Evolutionary conservation across 2,113 vertebrate species (phyloP).

Genomic region (Vidua macroura): DNA sequence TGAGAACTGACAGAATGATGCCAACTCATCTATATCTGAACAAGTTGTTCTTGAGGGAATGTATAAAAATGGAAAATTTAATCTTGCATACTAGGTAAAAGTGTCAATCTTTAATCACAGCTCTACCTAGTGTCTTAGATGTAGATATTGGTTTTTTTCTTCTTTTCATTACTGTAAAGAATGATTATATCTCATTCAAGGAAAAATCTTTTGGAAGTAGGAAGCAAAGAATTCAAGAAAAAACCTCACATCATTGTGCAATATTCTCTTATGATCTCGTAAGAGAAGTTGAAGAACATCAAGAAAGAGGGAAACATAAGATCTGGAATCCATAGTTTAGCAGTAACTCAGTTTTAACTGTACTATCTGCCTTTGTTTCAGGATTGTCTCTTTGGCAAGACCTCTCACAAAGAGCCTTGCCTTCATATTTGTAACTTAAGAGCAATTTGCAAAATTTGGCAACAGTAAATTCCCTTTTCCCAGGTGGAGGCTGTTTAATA

Average conservation of each 20-base stretch:
- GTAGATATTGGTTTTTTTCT: not conserved
- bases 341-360: not conserved
- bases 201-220: not conserved
- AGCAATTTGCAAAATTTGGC: not conserved
- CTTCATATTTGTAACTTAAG: not conserved
- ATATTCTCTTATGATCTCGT: not conserved
- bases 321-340: not conserved
- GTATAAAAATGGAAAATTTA: conserved; percentile 40
- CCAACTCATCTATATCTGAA: conserved; percentile 19
- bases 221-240: not conserved
- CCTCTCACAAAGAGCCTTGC: not conserved
- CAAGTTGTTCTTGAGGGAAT: conserved; percentile 17
- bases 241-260: not conserved
- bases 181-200: not conserved
- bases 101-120: conserved; percentile 34
- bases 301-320: not conserved
- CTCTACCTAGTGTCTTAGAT: conserved; percentile 22
- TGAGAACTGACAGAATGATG: conserved; percentile 31
- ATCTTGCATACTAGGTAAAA: conserved; percentile 21
- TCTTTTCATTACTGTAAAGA: not conserved
- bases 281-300: not conserved
- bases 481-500: not conserved
- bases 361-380: not conserved
- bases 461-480: not conserved
- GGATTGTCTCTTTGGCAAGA: not conserved